phyloP scores from a whole-genome alignment of 2,797 vertebrate genomes.

The Synaphobranchus kaupii region DNA sequence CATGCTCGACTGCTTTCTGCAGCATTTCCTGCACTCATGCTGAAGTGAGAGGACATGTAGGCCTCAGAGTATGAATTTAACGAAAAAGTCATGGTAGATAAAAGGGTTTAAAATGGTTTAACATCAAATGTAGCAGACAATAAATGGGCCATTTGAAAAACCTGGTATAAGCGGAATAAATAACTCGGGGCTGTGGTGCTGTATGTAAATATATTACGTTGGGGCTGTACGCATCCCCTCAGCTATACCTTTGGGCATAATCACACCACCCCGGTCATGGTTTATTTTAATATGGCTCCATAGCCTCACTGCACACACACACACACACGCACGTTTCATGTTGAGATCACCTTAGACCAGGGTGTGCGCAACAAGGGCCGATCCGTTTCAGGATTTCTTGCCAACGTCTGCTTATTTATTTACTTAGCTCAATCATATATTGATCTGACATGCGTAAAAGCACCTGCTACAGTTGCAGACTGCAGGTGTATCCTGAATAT shows the following conservation, averaged over 20 bases:
- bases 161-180: neutral
- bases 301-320: neutral
- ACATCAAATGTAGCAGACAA: neutral
- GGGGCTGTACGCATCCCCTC: neutral
- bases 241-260: conserved; percentile 4
- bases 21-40: neutral
- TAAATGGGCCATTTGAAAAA: neutral
- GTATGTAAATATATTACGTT: neutral
- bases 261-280: neutral
- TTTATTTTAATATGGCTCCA: neutral
- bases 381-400: too few relatives aligned
- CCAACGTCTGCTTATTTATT: too few relatives aligned
- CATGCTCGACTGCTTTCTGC: neutral
- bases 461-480: too few relatives aligned
- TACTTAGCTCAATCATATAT: too few relatives aligned
- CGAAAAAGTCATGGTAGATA: neutral
- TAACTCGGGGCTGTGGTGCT: neutral
- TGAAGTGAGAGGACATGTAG: neutral
- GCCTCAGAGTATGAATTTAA: neutral
- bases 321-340: neutral
- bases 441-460: too few relatives aligned
- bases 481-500: too few relatives aligned
- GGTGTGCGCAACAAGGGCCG: too few relatives aligned
- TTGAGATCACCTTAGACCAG: neutral
- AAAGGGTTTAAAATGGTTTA: neutral